Base-by-base conservation (phyloP, 2,113 vertebrate genomes). In the Pithys albifrons region DNA sequence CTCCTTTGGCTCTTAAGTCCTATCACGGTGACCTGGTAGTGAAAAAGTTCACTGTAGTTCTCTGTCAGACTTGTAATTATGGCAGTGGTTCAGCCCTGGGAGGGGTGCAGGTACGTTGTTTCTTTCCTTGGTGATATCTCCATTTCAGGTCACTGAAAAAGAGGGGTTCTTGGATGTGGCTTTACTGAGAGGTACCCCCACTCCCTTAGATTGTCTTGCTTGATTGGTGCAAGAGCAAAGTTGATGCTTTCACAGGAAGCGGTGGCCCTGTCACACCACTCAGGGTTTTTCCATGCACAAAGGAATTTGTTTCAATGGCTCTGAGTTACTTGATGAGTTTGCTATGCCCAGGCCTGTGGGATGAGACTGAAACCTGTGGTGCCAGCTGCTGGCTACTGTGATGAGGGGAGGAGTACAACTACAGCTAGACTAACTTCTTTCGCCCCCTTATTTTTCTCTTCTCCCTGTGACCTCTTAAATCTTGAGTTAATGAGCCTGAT, bases 51-150 rank as follows among this genome's bases (percentile, higher is more conserved):
- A 3, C 15, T 4, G 2, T 19, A 45, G 14, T 64, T 79, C 37
- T 57, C 49, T 24, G 23, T 35, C 23, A 71, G n/a, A 46, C 12
- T 65, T 0, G 0, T 8, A 41, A 24, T 39, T 35, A 35, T 16
- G 58, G 35, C 79, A 41, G 8, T 19, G 29, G 58, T 85, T 79
- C 28, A 31, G 33, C 19, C 10, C 6, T 66, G 65, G 13, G 1
- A 20, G 8, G 16, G 27, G 2, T 18, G 19, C 1, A 8, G 62
- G 28, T 12, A 22, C 10, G 8, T 6, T 35, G 22, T 14, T 71
- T 49, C 12, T 49, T 57, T 49, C 25, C 19, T 51, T 64, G 9
- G n/a, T 4, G 7, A 22, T 81, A 74, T 78, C 27, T 51, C 25
- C 8, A 12, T 46, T 43, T 75, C 15, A n/a, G 24, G 51, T 83